Evolutionary conservation across 2,888 invertebrate genomes (phyloP).

Genomic region (Synergus japonicus): DNA sequence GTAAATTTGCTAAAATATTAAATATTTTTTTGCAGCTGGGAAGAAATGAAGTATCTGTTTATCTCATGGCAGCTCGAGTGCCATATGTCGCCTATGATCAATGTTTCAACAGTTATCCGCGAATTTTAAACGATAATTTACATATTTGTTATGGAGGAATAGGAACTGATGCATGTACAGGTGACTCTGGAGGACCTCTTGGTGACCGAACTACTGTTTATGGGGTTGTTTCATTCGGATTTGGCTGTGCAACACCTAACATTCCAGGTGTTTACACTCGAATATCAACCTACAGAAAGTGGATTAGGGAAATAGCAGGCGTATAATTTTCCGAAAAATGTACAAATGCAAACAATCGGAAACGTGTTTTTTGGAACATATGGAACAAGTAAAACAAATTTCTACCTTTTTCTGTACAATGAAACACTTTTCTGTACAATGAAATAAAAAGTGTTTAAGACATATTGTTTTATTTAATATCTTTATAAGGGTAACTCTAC

Average conservation of each 20-base stretch:
- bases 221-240: conserved; percentile 27
- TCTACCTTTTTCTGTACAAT: no score
- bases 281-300: neutral
- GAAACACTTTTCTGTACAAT: no score
- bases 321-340: conserved; percentile 14
- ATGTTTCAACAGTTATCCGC: neutral
- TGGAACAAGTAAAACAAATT: no score
- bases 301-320: neutral
- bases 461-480: no score
- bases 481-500: no score
- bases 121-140: conserved; percentile 6
- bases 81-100: neutral
- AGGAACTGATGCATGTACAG: conserved; percentile 12
- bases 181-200: conserved; percentile 37
- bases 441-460: no score
- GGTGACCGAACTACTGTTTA: conserved; percentile 15
- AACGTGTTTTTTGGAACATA: no score
- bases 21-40: neutral
- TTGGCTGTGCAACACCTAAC: conserved; percentile 5
- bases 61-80: conserved; percentile 11
- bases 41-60: neutral
- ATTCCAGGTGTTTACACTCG: conserved; percentile 31
- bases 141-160: conserved; percentile 19
- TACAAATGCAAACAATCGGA: neutral
- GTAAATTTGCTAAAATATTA: neutral